phyloP scores from a whole-genome alignment of 2,113 vertebrate genomes.

The Ammodytes marinus region DNA sequence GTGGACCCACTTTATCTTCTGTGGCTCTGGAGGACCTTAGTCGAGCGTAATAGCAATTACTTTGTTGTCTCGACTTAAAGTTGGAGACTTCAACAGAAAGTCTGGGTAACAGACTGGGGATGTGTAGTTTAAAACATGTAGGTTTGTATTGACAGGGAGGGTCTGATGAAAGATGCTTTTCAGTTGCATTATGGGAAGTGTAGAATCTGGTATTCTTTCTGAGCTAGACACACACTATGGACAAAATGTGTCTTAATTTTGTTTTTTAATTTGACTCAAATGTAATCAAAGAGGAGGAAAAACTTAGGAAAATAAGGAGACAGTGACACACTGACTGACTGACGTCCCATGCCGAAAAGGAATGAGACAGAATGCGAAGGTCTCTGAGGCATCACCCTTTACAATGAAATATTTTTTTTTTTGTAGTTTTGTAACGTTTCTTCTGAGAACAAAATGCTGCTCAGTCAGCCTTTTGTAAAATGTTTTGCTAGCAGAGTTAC shows the following conservation, averaged over 20 bases:
- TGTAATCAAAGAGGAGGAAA: too few relatives aligned
- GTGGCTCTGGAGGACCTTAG: neutral
- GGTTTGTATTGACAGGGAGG: neutral
- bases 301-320: neutral
- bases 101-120: neutral
- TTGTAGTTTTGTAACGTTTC: constrained; percentile 64
- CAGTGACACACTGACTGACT: neutral
- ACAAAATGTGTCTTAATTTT: neutral
- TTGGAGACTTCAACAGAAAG: neutral
- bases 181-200: constrained; percentile 16
- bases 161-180: neutral
- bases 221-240: too few relatives aligned
- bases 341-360: too few relatives aligned
- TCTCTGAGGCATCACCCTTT: constrained; percentile 34
- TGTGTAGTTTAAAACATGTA: neutral
- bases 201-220: neutral
- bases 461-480: constrained; percentile 60
- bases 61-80: neutral
- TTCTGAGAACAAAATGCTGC: constrained; percentile 12
- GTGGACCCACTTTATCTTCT: neutral
- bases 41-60: neutral
- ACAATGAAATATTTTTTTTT: constrained; percentile 54
- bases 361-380: neutral
- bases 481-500: constrained; percentile 61
- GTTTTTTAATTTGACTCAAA: neutral